Conservation (phyloP, 2,797 vertebrate species). For the Alosa sapidissima region DNA sequence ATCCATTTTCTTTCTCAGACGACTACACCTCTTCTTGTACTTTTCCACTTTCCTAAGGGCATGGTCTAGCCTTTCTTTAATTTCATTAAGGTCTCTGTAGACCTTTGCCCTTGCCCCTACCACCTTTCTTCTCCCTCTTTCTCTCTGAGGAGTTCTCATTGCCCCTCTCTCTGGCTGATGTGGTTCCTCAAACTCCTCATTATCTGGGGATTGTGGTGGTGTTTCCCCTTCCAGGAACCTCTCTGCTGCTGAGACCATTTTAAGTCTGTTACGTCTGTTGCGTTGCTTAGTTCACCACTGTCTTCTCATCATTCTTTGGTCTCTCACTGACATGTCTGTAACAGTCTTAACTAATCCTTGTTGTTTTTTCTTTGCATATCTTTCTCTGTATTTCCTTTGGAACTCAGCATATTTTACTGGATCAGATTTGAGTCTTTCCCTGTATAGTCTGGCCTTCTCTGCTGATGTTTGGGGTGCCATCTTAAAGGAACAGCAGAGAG, state of each 20-base stretch:
- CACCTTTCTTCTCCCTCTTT: too few species aligned
- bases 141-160: too few species aligned
- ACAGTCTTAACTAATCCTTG: background rate
- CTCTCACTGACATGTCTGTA: background rate
- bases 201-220: background rate
- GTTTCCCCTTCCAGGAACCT: background rate
- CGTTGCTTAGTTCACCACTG: background rate
- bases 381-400: background rate
- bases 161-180: background rate
- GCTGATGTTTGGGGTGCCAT: background rate
- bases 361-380: background rate
- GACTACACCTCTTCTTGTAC: too few species aligned
- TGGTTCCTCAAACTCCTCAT: background rate
- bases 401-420: conserved; percentile 1
- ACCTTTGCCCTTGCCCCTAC: too few species aligned
- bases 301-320: background rate
- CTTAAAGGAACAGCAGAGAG: too few species aligned
- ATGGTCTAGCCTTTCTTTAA: too few species aligned
- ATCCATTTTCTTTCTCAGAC: too few species aligned
- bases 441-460: background rate
- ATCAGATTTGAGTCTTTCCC: background rate
- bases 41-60: too few species aligned
- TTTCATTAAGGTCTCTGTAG: too few species aligned
- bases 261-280: background rate
- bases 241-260: too few species aligned